Conservation (phyloP, 2,888 invertebrate genomes). For the Erannis defoliaria region DNA sequence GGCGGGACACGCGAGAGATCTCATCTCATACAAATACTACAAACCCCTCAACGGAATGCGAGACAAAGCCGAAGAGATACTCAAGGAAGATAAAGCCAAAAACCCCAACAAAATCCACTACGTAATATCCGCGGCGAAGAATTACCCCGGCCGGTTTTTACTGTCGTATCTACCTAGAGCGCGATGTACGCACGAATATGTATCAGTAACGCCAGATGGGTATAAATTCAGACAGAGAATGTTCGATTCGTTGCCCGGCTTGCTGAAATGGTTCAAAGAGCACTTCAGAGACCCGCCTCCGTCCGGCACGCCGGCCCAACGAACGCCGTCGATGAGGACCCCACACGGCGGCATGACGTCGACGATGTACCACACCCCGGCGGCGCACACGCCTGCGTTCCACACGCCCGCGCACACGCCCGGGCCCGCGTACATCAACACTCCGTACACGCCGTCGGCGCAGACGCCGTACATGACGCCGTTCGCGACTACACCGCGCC, state of each 20-base stretch:
- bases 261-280: conserved; percentile 99
- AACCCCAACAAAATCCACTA: conserved; percentile 96
- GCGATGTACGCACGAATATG: conserved; percentile 95
- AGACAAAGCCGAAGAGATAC: conserved; percentile 94
- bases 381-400: conserved; percentile 86
- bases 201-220: conserved; percentile 97
- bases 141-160: conserved; percentile 96
- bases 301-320: conserved; percentile 89
- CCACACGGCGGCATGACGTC: conserved; percentile 86
- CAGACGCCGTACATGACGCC: conserved; percentile 98
- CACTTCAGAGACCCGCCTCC: conserved; percentile 97
- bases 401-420: conserved; percentile 91
- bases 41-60: conserved; percentile 92
- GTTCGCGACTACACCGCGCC: conserved; percentile 92
- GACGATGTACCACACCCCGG: conserved; percentile 84
- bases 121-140: conserved; percentile 93
- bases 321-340: conserved; percentile 90
- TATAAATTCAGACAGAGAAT: conserved; percentile 95
- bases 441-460: conserved; percentile 96
- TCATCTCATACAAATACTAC: conserved; percentile 97
- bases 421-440: conserved; percentile 91
- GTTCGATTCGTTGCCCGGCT: conserved; percentile 91
- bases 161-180: conserved; percentile 96
- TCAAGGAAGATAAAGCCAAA: conserved; percentile 95
- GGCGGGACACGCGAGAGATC: conserved; percentile 96